Conservation (phyloP, 2,113 vertebrate species). For the Tympanuchus pallidicinctus region DNA sequence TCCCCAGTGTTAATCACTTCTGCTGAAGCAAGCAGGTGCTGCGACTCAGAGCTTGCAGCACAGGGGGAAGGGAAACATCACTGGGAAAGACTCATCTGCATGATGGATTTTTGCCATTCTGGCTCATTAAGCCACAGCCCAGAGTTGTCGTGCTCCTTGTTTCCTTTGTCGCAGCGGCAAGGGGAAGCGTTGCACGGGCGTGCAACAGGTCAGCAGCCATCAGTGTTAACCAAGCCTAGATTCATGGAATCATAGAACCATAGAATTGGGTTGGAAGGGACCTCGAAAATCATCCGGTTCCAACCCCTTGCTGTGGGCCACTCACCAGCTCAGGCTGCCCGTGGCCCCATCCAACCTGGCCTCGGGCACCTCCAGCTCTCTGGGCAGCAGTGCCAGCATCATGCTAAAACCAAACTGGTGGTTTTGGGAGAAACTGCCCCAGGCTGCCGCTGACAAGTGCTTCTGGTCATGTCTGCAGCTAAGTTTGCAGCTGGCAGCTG, state of each 20-base stretch:
- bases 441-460: background rate
- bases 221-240: background rate
- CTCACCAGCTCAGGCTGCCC: no score
- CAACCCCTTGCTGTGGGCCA: no score
- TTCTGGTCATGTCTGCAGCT: background rate
- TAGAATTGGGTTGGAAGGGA: no score
- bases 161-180: background rate
- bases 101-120: background rate
- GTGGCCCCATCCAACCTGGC: no score
- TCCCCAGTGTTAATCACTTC: slow-evolving; percentile 35
- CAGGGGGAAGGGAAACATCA: background rate
- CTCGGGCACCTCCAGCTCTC: no score
- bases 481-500: background rate
- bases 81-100: background rate
- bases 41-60: background rate
- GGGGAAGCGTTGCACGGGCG: background rate
- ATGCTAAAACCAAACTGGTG: background rate
- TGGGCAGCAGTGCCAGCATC: background rate
- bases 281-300: no score
- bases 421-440: background rate
- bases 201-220: background rate
- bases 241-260: no score
- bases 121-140: background rate
- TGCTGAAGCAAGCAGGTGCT: slow-evolving; percentile 69
- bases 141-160: fast-evolving